Percentiles rank a stretch among this genome's conserved stretches.
Conservation (phyloP, 2,113 vertebrate genomes). For the Gila orcuttii region DNA sequence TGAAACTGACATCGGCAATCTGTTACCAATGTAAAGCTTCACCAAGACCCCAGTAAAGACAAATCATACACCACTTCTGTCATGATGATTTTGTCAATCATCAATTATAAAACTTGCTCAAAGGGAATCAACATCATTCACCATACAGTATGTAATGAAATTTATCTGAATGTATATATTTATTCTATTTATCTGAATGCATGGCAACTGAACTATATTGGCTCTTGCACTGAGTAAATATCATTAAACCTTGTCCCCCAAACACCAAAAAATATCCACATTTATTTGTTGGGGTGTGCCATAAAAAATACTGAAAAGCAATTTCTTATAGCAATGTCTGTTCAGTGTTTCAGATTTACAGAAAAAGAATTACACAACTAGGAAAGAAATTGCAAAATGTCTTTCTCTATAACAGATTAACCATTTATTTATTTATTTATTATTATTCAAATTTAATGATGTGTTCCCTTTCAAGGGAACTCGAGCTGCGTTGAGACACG, state of each 20-base stretch:
- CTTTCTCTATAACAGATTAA: not conserved
- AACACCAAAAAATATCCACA: not conserved
- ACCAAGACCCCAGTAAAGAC: slow-evolving; percentile 63
- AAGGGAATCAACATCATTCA: not conserved
- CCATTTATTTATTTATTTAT: not conserved
- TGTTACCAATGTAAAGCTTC: slow-evolving; percentile 61
- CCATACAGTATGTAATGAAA: not conserved
- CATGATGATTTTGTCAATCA: slow-evolving; percentile 73
- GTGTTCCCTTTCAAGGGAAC: no score
- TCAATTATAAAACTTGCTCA: slow-evolving; percentile 76
- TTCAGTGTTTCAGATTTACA: not conserved
- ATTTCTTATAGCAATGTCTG: not conserved
- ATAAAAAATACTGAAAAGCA: not conserved
- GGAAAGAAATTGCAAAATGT: not conserved
- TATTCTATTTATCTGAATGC: not conserved
- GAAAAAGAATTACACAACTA: not conserved
- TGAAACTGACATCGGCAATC: slow-evolving; percentile 67
- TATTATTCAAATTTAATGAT: not conserved
- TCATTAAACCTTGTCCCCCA: not conserved
- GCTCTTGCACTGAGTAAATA: not conserved
- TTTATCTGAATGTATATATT: not conserved
- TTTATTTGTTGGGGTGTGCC: not conserved
- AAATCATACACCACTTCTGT: slow-evolving; percentile 70
- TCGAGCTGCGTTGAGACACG: no score
- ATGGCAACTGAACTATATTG: not conserved